phyloP scores from a whole-genome alignment of 2,888 invertebrate species.

The Parasteatoda lunata region DNA sequence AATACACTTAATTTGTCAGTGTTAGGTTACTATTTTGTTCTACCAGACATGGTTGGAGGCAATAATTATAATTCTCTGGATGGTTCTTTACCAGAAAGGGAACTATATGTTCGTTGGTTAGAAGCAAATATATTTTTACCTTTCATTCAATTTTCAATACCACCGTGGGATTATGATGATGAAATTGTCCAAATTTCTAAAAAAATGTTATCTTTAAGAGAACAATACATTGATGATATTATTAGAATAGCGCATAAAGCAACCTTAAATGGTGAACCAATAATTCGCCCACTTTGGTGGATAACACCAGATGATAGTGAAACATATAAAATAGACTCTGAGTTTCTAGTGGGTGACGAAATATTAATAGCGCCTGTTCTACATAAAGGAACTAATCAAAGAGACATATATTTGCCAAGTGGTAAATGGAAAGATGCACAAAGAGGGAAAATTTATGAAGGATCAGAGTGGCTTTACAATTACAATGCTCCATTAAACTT shows the following conservation, averaged over 20 bases:
- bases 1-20: conserved; percentile 80
- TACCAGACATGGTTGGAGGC: conserved; percentile 85
- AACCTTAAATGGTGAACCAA: conserved; percentile 80
- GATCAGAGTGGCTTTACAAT: conserved; percentile 52
- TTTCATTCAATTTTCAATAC: conserved; percentile 84
- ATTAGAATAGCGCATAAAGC: conserved; percentile 79
- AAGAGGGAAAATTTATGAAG: conserved; percentile 31
- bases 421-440: conserved; percentile 83
- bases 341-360: conserved; percentile 91
- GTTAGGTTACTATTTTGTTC: conserved; percentile 81
- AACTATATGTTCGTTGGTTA: conserved; percentile 84
- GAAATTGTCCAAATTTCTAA: conserved; percentile 79
- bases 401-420: conserved; percentile 88
- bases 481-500: conserved; percentile 52
- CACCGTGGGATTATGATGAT: conserved; percentile 85
- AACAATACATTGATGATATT: conserved; percentile 77
- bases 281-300: conserved; percentile 92
- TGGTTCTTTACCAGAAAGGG: conserved; percentile 72
- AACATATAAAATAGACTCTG: conserved; percentile 78
- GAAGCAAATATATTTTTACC: conserved; percentile 87
- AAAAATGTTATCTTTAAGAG: conserved; percentile 81
- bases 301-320: conserved; percentile 81
- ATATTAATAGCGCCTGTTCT: conserved; percentile 92
- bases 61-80: conserved; percentile 75
- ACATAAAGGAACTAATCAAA: conserved; percentile 80